phyloP scores from a whole-genome alignment of 2,888 invertebrate genomes.

The Drosophila infuscata region DNA sequence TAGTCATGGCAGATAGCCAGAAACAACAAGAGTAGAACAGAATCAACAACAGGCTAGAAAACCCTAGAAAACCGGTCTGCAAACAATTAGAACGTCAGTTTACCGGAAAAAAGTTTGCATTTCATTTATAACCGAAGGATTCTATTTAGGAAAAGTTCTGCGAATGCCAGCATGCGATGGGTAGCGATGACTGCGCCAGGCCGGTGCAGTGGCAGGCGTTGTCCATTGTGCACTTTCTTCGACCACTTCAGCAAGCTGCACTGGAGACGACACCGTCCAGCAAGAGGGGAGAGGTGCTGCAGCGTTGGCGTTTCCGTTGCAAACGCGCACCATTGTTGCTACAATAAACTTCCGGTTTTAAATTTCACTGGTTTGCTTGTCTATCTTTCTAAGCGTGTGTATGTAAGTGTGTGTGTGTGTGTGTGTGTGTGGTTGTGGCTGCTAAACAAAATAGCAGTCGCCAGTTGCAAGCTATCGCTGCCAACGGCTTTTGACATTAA shows the following conservation, averaged over 20 bases:
- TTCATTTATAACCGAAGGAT: conserved; percentile 76
- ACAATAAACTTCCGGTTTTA: conserved; percentile 78
- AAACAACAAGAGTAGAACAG: conserved; percentile 33
- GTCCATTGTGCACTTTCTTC: conserved; percentile 36
- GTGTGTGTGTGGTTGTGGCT: conserved; percentile 15
- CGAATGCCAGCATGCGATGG: conserved; percentile 42
- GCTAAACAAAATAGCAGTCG: conserved; percentile 55
- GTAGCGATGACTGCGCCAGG: conserved; percentile 30
- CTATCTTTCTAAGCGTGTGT: background rate
- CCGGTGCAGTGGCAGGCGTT: conserved; percentile 25
- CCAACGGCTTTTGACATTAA: conserved; percentile 75
- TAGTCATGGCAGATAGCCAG: conserved; percentile 37
- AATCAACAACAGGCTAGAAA: conserved; percentile 32
- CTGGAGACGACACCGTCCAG: conserved; percentile 12
- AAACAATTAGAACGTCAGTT: conserved; percentile 78
- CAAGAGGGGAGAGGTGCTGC: background rate
- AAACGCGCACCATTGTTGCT: conserved; percentile 62
- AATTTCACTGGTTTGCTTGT: conserved; percentile 64
- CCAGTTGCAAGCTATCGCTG: conserved; percentile 46
- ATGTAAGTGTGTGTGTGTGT: background rate
- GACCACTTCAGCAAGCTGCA: conserved; percentile 30
- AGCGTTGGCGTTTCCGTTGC: conserved; percentile 58
- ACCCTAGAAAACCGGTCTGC: conserved; percentile 52
- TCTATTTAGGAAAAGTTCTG: conserved; percentile 66
- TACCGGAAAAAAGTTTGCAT: conserved; percentile 80